phyloP scores from a whole-genome alignment of 1,140 invertebrate genomes.

The Globodera rostochiensis region DNA sequence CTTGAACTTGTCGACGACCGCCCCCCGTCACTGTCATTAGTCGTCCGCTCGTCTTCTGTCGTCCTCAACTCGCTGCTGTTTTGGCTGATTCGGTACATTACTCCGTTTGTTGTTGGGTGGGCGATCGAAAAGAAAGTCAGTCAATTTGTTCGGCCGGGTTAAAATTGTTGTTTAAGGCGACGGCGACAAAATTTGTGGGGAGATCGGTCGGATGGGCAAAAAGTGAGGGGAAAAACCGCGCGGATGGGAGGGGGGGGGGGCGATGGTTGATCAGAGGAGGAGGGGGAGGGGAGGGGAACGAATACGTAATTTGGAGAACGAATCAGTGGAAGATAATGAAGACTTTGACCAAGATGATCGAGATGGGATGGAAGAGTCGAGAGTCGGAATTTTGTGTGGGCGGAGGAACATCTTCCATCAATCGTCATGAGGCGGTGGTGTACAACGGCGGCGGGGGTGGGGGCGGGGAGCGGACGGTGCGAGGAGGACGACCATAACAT shows the following conservation, averaged over 20 bases:
- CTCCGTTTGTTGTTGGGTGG: not conserved
- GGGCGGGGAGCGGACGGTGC: no score
- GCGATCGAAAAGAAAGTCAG: not conserved
- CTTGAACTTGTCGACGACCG: not conserved
- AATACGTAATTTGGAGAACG: not conserved
- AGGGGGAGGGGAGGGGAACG: not conserved
- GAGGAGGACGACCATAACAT: not conserved
- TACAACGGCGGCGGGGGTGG: not conserved
- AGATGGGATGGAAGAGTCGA: no score
- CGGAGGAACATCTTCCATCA: no score
- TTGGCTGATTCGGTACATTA: not conserved
- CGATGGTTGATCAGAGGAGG: no score
- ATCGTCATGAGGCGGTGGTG: no score
- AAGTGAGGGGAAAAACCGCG: not conserved
- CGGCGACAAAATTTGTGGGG: not conserved
- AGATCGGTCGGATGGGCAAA: not conserved
- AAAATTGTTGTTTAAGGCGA: not conserved
- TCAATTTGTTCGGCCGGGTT: not conserved
- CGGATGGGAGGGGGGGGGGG: not conserved
- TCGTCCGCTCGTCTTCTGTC: not conserved
- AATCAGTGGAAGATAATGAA: no score
- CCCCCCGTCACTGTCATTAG: not conserved
- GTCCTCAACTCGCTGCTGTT: constrained; percentile 1
- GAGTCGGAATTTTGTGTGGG: no score
- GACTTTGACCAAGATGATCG: no score